Percentiles rank a stretch among this genome's conserved stretches.
phyloP scores from a whole-genome alignment of 2,888 invertebrate genomes.

The Reticulitermes lucifugus region DNA sequence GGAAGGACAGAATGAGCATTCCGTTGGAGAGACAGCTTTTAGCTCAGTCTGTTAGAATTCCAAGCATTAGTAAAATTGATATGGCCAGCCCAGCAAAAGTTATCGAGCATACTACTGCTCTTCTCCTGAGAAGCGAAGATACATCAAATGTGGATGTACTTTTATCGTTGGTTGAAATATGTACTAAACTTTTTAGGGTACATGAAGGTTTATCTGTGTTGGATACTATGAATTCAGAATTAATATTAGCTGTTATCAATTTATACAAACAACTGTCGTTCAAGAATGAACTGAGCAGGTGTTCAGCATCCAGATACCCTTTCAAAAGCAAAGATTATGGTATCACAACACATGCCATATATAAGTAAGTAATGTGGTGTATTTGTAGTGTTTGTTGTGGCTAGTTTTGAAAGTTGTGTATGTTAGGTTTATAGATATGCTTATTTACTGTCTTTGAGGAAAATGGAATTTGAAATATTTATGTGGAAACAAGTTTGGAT shows the following conservation, averaged over 20 bases:
- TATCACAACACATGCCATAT: neutral
- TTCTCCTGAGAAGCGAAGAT: neutral
- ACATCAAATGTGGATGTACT: neutral
- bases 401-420: too few species aligned
- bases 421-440: too few species aligned
- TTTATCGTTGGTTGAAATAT: conserved; percentile 13
- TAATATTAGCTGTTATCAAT: neutral
- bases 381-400: neutral
- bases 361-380: neutral
- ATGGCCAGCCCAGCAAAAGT: neutral
- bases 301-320: neutral
- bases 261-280: conserved; percentile 23
- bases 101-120: conserved; percentile 3
- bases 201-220: conserved; percentile 29
- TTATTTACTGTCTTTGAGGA: neutral
- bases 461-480: neutral
- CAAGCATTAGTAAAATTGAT: neutral
- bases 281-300: neutral
- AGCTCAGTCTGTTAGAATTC: conserved; percentile 3
- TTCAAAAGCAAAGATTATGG: neutral
- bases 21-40: conserved; percentile 17
- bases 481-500: neutral
- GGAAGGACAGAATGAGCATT: neutral
- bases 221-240: neutral
- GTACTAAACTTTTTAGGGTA: conserved; percentile 22